These are phyloP conservation scores for Parnassius glacialis DNA, from an alignment of 2,888 invertebrate genomes.

Conservation along the genomic window DNA sequence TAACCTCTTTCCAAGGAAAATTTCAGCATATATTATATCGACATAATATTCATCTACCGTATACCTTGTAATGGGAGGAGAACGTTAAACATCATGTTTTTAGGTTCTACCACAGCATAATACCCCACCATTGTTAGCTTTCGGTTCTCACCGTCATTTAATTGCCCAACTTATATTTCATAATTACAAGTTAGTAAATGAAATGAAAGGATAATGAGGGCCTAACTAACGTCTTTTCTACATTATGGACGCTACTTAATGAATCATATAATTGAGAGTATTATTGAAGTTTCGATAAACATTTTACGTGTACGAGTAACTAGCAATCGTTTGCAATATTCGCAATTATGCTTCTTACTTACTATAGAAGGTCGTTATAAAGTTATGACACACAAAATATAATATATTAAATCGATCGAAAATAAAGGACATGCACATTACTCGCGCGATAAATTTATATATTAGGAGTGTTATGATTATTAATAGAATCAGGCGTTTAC, in stretches of 20 bases:
- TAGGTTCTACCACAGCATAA: slow-evolving; percentile 52
- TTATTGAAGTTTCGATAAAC: slow-evolving; percentile 6
- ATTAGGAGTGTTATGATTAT: too few species aligned
- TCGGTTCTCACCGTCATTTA: slow-evolving; percentile 73
- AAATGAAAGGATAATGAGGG: slow-evolving; percentile 69
- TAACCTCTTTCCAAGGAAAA: too few species aligned
- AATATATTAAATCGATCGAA: too few species aligned
- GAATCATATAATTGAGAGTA: slow-evolving; percentile 30
- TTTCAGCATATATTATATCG: too few species aligned
- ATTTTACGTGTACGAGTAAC: not conserved
- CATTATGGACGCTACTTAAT: slow-evolving; percentile 59
- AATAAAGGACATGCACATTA: too few species aligned
- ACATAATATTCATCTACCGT: slow-evolving; percentile 5
- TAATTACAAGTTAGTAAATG: slow-evolving; percentile 70
- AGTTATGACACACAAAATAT: too few species aligned
- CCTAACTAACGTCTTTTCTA: slow-evolving; percentile 50
- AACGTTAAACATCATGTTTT: slow-evolving; percentile 38
- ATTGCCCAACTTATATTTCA: slow-evolving; percentile 65
- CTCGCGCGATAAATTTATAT: too few species aligned
- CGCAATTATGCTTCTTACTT: too few species aligned
- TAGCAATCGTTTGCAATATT: too few species aligned
- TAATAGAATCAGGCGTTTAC: too few species aligned
- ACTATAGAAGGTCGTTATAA: too few species aligned
- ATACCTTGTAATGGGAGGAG: slow-evolving; percentile 4
- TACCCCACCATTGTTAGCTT: slow-evolving; percentile 67